phyloP scores from a whole-genome alignment of 2,888 invertebrate species.

The Drosophila hamatofila region DNA sequence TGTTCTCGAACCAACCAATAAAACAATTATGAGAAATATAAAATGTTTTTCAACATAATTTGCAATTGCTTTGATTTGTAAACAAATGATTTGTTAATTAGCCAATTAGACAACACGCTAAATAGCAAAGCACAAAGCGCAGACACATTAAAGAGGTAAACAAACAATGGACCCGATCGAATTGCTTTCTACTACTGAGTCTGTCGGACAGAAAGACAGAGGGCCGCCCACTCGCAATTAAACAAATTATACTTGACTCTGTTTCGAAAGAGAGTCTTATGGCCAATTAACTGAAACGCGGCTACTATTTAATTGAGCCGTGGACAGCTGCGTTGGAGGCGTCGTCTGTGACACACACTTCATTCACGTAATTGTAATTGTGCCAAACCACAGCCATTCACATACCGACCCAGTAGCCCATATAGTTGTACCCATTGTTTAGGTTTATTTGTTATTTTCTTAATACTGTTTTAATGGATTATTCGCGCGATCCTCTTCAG shows the following conservation, averaged over 20 bases:
- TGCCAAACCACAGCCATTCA: conserved; percentile 46
- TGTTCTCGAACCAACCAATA: background rate
- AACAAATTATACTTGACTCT: conserved; percentile 12
- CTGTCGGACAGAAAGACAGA: conserved; percentile 18
- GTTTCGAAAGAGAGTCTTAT: conserved; percentile 25
- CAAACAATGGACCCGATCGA: conserved; percentile 24
- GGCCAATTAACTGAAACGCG: conserved; percentile 72
- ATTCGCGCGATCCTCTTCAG: conserved; percentile 28
- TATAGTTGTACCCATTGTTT: conserved; percentile 51
- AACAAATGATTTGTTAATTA: conserved; percentile 58
- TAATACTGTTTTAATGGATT: conserved; percentile 9
- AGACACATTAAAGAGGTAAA: conserved; percentile 15
- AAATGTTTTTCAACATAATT: conserved; percentile 23
- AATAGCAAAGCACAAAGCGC: background rate
- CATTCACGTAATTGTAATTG: conserved; percentile 60
- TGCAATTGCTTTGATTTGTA: conserved; percentile 69
- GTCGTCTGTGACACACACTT: conserved; percentile 46
- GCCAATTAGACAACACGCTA: conserved; percentile 38
- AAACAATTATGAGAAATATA: background rate
- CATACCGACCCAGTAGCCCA: conserved; percentile 62
- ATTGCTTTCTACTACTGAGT: conserved; percentile 30
- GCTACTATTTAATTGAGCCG: conserved; percentile 69
- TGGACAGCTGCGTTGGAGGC: conserved; percentile 37
- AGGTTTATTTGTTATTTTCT: conserved; percentile 22
- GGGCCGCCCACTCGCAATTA: conserved; percentile 53